Base-by-base conservation (phyloP, 2,888 invertebrate species). In the Drosophila macrospina region DNA sequence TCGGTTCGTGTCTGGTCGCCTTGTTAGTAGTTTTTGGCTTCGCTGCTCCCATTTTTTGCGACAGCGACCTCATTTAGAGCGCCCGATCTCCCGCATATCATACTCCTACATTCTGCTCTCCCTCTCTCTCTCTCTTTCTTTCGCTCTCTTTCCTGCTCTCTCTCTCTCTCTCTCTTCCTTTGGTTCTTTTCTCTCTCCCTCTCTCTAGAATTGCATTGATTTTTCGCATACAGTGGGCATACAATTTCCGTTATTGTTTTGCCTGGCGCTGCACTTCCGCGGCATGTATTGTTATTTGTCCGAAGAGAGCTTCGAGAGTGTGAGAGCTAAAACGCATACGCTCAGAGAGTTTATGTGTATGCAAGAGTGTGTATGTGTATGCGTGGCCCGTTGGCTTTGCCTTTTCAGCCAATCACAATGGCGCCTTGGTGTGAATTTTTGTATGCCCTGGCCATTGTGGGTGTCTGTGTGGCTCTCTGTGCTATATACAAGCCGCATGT, bases 381-480 rank as follows among this genome's bases (percentile, higher is more conserved):
- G 70, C 65, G 63, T 74, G 64, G 68, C 65, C 61, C 65, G 75
- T 55, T 75, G 76, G 71, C 70, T 65, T 69, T 73, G 78, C 79
- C 76, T 79, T 83, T 89, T 89, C 85, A 91, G 90, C 91, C 91
- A 91, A 91, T 91, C 91, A 91, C 91, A 91, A 91, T 91, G 80
- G 90, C 73, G 74, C 76, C 81, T 86, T 86, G 90, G 91, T 91
- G 91, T 90, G 90, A 91, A 91, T 91, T 88, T 89, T 88, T 89
- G 81, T 86, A 69, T 78, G 73, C 69, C 39, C 67, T 55, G 65
- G 68, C 73, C 82, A 85, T 88, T 88, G 83, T 89, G 72, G 85
- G 76, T 74, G 83, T 78, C 79, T 86, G 86, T 80, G 83, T 82
- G 77, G 66, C 86, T 78, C 77, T 80, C 75, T 74, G 73, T 73